phyloP scores from a whole-genome alignment of 1,140 invertebrate species.

The Sinonovacula constricta region DNA sequence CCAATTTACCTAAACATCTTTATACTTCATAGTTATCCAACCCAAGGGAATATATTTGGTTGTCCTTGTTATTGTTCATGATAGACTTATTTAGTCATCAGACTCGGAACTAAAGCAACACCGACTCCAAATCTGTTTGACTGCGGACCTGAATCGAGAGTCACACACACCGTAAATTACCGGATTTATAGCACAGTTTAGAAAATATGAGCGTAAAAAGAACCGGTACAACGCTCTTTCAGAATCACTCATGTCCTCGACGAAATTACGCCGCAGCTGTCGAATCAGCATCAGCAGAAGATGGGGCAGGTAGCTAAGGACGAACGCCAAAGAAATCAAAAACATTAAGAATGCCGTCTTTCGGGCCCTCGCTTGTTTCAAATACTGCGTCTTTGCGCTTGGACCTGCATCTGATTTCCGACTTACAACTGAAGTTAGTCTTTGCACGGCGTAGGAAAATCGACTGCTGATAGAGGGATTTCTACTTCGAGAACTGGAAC shows the following conservation, averaged over 20 bases:
- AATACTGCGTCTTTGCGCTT: constrained; percentile 2
- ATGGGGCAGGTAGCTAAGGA: constrained; percentile 36
- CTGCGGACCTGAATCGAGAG: constrained; percentile 16
- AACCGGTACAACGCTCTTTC: constrained; percentile 6
- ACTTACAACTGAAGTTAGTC: constrained; percentile 22
- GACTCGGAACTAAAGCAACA: no score
- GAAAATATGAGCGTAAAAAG: constrained; percentile 23
- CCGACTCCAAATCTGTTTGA: background rate
- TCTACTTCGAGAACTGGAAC: background rate
- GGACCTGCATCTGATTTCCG: background rate
- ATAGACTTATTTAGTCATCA: no score
- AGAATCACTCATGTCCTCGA: background rate
- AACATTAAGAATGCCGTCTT: constrained; percentile 40
- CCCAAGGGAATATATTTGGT: no score
- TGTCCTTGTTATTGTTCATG: no score
- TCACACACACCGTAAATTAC: constrained; percentile 41
- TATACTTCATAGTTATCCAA: no score
- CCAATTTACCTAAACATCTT: no score
- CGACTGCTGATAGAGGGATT: background rate
- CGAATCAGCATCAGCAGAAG: constrained; percentile 27
- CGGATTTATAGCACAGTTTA: constrained; percentile 37
- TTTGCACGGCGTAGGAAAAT: background rate
- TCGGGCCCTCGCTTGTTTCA: background rate
- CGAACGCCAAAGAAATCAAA: constrained; percentile 18
- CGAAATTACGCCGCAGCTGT: background rate